phyloP scores from a whole-genome alignment of 2,888 invertebrate genomes.

The Mythimna impura region DNA sequence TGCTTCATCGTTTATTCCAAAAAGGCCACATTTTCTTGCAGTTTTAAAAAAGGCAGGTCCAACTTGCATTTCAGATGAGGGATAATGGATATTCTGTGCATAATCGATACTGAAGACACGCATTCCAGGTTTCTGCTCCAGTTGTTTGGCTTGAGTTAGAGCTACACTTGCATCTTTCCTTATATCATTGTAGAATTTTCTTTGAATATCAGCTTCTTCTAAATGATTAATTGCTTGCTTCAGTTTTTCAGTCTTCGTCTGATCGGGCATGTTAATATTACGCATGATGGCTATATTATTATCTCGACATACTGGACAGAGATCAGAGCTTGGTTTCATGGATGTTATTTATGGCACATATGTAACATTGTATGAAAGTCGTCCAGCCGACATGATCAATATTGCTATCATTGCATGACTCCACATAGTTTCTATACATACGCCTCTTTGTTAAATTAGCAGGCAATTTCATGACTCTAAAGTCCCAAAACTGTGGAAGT shows the following conservation, averaged over 20 bases:
- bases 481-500: slow-evolving; percentile 15
- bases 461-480: slow-evolving; percentile 17
- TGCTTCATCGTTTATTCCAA: slow-evolving; percentile 30
- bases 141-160: slow-evolving; percentile 25
- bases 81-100: slow-evolving; percentile 30
- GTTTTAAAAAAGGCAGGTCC: slow-evolving; percentile 29
- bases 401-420: slow-evolving; percentile 26
- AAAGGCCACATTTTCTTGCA: slow-evolving; percentile 29
- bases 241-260: slow-evolving; percentile 28
- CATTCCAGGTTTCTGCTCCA: slow-evolving; percentile 26
- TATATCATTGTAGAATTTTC: slow-evolving; percentile 13
- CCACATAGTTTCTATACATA: slow-evolving; percentile 24
- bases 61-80: slow-evolving; percentile 29
- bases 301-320: slow-evolving; percentile 28
- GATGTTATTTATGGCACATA: slow-evolving; percentile 25
- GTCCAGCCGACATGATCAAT: slow-evolving; percentile 27
- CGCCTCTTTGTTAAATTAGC: slow-evolving; percentile 11
- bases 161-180: slow-evolving; percentile 21
- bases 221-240: slow-evolving; percentile 25
- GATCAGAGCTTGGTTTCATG: slow-evolving; percentile 29
- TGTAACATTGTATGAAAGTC: slow-evolving; percentile 27
- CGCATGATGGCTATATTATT: slow-evolving; percentile 29
- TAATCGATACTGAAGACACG: slow-evolving; percentile 29
- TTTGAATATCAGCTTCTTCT: slow-evolving; percentile 14
- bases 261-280: slow-evolving; percentile 27